Percentiles rank a stretch among this genome's conserved stretches.
Evolutionary conservation across 2,888 invertebrate genomes (phyloP).

Genomic region (Liposcelis brunnea): DNA sequence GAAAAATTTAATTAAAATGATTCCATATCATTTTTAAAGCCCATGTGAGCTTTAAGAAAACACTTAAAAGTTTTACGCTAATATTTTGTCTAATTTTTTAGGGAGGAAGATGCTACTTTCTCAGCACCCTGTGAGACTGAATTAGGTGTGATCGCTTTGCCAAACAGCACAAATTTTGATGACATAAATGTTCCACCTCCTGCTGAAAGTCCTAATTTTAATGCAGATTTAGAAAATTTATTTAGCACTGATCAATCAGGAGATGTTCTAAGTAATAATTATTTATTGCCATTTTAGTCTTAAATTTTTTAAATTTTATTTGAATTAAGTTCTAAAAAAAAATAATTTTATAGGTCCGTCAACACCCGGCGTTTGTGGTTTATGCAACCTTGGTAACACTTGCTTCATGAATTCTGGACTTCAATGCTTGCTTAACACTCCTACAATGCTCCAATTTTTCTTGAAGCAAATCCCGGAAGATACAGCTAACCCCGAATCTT

Average conservation of each 20-base stretch:
- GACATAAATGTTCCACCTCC: neutral
- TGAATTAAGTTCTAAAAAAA: too few species aligned
- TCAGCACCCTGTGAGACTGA: constrained; percentile 12
- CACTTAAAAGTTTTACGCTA: too few species aligned
- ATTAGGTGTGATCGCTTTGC: neutral
- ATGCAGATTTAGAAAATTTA: constrained; percentile 3
- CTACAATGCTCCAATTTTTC: constrained; percentile 35
- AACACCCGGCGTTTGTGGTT: constrained; percentile 35
- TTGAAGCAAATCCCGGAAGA: constrained; percentile 21
- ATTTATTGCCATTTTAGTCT: neutral
- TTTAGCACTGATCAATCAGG: constrained; percentile 2
- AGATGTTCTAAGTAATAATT: constrained; percentile 1
- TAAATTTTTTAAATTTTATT: neutral
- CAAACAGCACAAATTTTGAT: neutral
- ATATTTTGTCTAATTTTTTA: too few species aligned
- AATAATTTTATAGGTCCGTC: constrained; percentile 19
- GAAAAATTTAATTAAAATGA: too few species aligned
- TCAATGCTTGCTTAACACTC: constrained; percentile 36
- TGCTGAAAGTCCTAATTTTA: constrained; percentile 1
- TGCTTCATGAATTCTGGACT: constrained; percentile 40
- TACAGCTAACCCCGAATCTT: constrained; percentile 25
- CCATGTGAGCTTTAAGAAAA: too few species aligned
- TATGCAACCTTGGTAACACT: constrained; percentile 36
- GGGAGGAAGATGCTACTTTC: constrained; percentile 16
- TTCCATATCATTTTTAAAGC: too few species aligned